Conservation (phyloP, 2,888 invertebrate genomes). For the Agonopterix arenella region DNA sequence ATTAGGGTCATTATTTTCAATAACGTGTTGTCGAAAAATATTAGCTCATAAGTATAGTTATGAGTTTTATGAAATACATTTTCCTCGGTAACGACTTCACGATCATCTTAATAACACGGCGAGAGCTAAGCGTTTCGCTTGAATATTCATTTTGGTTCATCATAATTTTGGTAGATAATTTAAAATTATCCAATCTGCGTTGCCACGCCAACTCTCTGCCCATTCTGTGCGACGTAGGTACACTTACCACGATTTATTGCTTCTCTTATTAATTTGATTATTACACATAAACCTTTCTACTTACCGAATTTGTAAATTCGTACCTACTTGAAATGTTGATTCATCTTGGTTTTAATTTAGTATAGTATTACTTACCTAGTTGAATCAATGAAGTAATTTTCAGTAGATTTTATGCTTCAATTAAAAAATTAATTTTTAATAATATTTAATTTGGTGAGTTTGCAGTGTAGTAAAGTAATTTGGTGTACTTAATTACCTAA, state of each 20-base stretch:
- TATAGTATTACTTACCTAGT: too few species aligned
- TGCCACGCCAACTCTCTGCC: slow-evolving; percentile 23
- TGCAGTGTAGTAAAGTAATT: too few species aligned
- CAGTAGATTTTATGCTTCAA: too few species aligned
- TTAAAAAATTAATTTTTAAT: too few species aligned
- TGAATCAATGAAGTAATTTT: too few species aligned
- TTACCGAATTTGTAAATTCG: too few species aligned
- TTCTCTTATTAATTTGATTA: slow-evolving; percentile 39
- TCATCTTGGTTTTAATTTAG: too few species aligned
- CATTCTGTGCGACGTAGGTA: slow-evolving; percentile 12
- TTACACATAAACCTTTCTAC: slow-evolving; percentile 12
- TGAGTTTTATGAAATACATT: slow-evolving; percentile 74
- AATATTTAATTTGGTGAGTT: too few species aligned
- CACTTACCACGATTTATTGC: slow-evolving; percentile 50
- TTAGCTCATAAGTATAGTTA: slow-evolving; percentile 73
- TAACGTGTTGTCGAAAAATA: slow-evolving; percentile 68
- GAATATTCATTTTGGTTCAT: slow-evolving; percentile 73
- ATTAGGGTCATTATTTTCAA: slow-evolving; percentile 57
- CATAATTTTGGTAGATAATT: slow-evolving; percentile 72
- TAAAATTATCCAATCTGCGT: slow-evolving; percentile 63
- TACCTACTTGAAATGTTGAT: too few species aligned
- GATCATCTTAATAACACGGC: slow-evolving; percentile 71
- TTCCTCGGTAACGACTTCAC: slow-evolving; percentile 69
- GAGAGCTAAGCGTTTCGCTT: slow-evolving; percentile 65
- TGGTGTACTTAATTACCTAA: too few species aligned